Evolutionary conservation across 2,888 invertebrate genomes (phyloP).

Genomic region (Microdon myrmicae): DNA sequence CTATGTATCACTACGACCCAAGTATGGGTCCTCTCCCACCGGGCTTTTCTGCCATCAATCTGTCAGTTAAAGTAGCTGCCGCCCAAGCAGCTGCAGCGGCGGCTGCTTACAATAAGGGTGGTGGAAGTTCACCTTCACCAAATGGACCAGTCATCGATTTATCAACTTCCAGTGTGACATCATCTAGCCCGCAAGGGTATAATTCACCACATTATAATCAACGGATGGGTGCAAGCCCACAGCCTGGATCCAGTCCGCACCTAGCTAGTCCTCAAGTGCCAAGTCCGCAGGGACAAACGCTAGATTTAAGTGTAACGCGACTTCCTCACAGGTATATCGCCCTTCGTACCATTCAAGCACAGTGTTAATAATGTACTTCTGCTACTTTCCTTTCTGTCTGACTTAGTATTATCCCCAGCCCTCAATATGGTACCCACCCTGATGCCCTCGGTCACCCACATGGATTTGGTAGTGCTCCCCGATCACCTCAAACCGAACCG

Average conservation of each 20-base stretch:
- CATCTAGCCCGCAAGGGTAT: slow-evolving; percentile 82
- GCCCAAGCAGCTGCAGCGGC: slow-evolving; percentile 66
- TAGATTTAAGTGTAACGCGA: slow-evolving; percentile 88
- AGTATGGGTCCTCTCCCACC: slow-evolving; percentile 77
- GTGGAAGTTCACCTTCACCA: slow-evolving; percentile 72
- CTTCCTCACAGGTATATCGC: slow-evolving; percentile 80
- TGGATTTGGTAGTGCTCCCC: slow-evolving; percentile 69
- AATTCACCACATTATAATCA: slow-evolving; percentile 67
- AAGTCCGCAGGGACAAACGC: slow-evolving; percentile 89
- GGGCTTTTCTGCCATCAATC: slow-evolving; percentile 83
- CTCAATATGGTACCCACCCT: slow-evolving; percentile 70
- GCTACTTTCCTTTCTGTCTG: not conserved
- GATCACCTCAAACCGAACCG: slow-evolving; percentile 76
- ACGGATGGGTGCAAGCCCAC: slow-evolving; percentile 73
- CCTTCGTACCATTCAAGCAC: not conserved
- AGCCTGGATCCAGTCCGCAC: slow-evolving; percentile 86
- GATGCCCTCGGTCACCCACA: slow-evolving; percentile 68
- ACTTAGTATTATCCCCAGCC: slow-evolving; percentile 69
- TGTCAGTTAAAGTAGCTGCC: slow-evolving; percentile 81
- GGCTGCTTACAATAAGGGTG: slow-evolving; percentile 59
- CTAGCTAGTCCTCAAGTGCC: slow-evolving; percentile 90
- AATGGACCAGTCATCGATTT: slow-evolving; percentile 81
- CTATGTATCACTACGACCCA: slow-evolving; percentile 85
- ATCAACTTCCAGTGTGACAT: slow-evolving; percentile 85
- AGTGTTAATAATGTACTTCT: not conserved